Base-by-base conservation (phyloP, 37 sponge, comb jelly and placozoan species). In the Halichondria panicea region DNA sequence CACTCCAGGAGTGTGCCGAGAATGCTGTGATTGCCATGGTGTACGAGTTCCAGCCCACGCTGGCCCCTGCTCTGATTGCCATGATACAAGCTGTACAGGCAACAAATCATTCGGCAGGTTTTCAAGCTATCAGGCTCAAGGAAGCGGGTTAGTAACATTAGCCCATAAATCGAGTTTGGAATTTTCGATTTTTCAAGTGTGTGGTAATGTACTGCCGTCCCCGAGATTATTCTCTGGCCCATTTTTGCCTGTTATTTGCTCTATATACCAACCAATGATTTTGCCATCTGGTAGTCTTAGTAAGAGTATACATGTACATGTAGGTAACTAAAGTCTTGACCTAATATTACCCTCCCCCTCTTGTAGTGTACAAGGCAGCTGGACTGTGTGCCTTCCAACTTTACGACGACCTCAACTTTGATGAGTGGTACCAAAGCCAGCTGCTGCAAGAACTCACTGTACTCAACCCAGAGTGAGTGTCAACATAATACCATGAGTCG, bases 351-450 rank as follows among this genome's bases (percentile, higher is more conserved):
- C n/a, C n/a, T n/a, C n/a, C n/a, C n/a, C n/a, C n/a, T n/a, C n/a
- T 38, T 22, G 2, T 60, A 92, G 93, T 92, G 27, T 92, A 84
- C 76, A 84, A 68, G 30, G 93, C 89, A 0, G 83, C 63, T 21
- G 95, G 89, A 0, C 64, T 91, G 61, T 84, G 66, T 46, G 83
- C 89, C 22, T 92, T 68, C 72, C 79, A 95, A 21, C 70, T 95
- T 41, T 95, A 88, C 77, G 85, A 95, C 56, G 82, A 75, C 2
- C 18, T 95, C 9, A 83, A 95, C 72, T 95, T 72, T 70, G 89
- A 88, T 57, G 33, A 12, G 8, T 95, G 92, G 95, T 95, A 69
- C 66, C 65, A 55, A 22, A 71, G 55, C 0, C 86, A 91, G 30
- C 77, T 95, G 66, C 1, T 88, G 13, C 44, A 57, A 4, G 95